Conservation (phyloP, 1,140 invertebrate species). For the Brachionus calyciflorus region DNA sequence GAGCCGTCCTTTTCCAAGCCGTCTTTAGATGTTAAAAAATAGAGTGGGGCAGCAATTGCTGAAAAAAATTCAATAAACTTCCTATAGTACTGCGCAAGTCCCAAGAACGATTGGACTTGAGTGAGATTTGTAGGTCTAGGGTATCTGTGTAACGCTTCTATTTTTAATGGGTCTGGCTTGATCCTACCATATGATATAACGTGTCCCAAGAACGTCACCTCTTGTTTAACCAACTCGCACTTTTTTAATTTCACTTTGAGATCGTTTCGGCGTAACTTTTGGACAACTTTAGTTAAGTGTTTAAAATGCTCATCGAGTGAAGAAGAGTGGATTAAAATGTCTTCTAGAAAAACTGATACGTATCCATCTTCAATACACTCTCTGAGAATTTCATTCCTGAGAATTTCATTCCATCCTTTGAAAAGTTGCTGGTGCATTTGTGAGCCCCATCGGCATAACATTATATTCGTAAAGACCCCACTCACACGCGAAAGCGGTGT, state of each 20-base stretch:
- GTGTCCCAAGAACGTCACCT: no score
- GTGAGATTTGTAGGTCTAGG: conserved; percentile 50
- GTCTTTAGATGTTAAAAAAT: neutral
- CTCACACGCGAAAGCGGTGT: neutral
- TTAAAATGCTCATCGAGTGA: neutral
- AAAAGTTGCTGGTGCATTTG: neutral
- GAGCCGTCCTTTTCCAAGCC: no score
- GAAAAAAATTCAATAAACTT: neutral
- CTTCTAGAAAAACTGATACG: neutral
- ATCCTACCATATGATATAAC: no score
- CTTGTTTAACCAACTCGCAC: neutral
- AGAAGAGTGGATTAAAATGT: neutral
- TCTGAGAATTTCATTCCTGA: neutral
- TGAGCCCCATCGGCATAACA: neutral
- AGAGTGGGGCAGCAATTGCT: neutral
- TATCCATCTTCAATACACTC: neutral
- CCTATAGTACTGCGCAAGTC: neutral
- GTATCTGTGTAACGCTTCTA: neutral
- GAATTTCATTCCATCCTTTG: neutral
- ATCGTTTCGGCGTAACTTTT: neutral
- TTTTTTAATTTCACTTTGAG: neutral
- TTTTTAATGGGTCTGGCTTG: no score
- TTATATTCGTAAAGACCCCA: neutral
- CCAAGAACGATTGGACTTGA: conserved; percentile 56
- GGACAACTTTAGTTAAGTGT: neutral